Percentiles rank a stretch among this genome's conserved stretches.
These are phyloP conservation scores for Buathra laborator DNA, from an alignment of 2,888 invertebrate species.

Conservation along the genomic window DNA sequence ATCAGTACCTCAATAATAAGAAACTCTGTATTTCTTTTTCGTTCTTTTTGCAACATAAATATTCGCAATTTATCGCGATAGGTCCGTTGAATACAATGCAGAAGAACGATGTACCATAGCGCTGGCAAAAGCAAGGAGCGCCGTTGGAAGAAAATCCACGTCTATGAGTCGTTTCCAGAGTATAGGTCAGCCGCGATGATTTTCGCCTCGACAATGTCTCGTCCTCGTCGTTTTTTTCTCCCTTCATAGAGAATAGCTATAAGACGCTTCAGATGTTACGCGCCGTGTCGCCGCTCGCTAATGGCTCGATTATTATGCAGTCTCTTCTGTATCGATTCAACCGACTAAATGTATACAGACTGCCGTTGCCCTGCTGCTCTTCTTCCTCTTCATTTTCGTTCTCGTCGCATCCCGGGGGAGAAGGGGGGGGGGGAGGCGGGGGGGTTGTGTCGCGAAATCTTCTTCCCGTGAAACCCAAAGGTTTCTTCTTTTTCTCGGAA, in stretches of 20 bases:
- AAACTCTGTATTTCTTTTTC: too few relatives aligned
- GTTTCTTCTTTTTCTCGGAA: conserved; percentile 12
- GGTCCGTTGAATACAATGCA: background rate
- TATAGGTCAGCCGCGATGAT: conserved; percentile 58
- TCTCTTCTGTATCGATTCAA: conserved; percentile 61
- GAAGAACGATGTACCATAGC: too few relatives aligned
- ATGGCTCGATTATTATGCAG: conserved; percentile 67
- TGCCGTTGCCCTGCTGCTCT: background rate
- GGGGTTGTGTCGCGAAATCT: background rate
- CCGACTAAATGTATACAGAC: conserved; percentile 25
- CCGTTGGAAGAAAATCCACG: conserved; percentile 49
- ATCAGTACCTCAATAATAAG: too few relatives aligned
- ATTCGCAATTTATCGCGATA: background rate
- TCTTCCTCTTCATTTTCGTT: background rate
- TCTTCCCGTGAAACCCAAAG: background rate
- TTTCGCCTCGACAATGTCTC: conserved; percentile 47
- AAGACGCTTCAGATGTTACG: conserved; percentile 2
- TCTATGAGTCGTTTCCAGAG: conserved; percentile 11
- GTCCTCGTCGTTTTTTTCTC: conserved; percentile 13
- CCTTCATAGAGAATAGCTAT: conserved; percentile 1
- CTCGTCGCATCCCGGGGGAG: background rate
- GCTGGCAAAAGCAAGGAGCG: conserved; percentile 26
- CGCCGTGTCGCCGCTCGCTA: conserved; percentile 37
- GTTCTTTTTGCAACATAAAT: background rate
- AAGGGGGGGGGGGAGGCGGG: background rate